These are phyloP conservation scores for Carassius carassius DNA, from an alignment of 2,113 vertebrate species.

Conservation along the genomic window DNA sequence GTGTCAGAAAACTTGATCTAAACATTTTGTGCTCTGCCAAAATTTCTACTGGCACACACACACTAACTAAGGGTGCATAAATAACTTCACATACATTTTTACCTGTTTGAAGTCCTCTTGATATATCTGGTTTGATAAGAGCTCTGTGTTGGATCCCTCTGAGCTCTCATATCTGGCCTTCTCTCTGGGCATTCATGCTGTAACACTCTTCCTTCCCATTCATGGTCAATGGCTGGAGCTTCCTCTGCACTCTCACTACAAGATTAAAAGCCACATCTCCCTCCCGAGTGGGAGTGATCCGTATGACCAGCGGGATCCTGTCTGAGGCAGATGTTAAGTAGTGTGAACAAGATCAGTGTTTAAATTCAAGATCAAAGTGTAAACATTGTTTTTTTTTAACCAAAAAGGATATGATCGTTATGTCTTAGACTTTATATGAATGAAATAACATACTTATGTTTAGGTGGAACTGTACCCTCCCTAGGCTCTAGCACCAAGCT, in stretches of 20 bases:
- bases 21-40: neutral
- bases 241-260: slow-evolving; percentile 77
- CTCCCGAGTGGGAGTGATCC: slow-evolving; percentile 74
- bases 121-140: slow-evolving; percentile 66
- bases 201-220: slow-evolving; percentile 82
- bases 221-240: slow-evolving; percentile 76
- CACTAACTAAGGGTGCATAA: neutral
- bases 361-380: neutral
- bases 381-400: no score
- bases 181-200: slow-evolving; percentile 67
- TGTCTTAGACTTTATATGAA: neutral
- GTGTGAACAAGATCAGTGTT: neutral
- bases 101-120: slow-evolving; percentile 82
- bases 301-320: slow-evolving; percentile 76
- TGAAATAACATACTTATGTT: slow-evolving; percentile 74
- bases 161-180: slow-evolving; percentile 73
- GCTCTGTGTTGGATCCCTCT: slow-evolving; percentile 59
- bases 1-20: neutral
- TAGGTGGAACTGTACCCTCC: slow-evolving; percentile 76
- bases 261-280: slow-evolving; percentile 81
- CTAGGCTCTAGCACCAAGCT: slow-evolving; percentile 75
- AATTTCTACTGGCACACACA: neutral
- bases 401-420: neutral
- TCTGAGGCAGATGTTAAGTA: neutral
- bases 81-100: slow-evolving; percentile 17